These are phyloP conservation scores for Acanthacorydalis orientalis DNA, from an alignment of 2,888 invertebrate genomes.

Conservation along the genomic window DNA sequence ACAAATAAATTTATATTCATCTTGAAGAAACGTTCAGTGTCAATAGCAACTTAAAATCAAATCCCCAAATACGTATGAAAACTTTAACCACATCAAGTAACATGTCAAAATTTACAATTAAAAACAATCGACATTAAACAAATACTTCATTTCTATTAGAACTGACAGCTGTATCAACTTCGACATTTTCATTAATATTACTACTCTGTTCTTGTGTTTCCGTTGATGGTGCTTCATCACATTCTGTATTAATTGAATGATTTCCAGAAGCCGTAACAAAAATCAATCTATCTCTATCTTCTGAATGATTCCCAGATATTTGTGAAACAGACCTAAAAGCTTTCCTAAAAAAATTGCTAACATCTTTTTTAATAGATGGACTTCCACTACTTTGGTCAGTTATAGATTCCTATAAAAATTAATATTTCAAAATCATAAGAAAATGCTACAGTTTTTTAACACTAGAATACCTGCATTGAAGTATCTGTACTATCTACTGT, in stretches of 20 bases:
- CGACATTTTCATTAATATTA: constrained; percentile 5
- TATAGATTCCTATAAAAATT: too few species aligned
- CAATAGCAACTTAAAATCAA: too few species aligned
- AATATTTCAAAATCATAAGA: too few species aligned
- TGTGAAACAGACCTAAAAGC: background rate
- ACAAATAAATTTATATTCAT: too few species aligned
- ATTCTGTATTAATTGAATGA: constrained; percentile 32
- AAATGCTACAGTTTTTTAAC: background rate
- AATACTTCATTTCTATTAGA: constrained; percentile 1
- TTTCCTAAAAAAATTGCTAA: background rate
- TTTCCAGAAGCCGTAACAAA: constrained; percentile 16
- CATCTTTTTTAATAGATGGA: background rate
- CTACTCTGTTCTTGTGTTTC: constrained; percentile 7
- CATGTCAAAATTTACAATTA: too few species aligned
- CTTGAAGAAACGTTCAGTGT: too few species aligned
- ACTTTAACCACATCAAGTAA: too few species aligned
- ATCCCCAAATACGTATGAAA: too few species aligned
- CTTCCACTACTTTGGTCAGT: background rate
- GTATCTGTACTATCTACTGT: background rate
- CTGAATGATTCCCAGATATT: background rate
- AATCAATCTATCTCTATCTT: constrained; percentile 6
- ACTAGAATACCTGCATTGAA: background rate
- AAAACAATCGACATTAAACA: constrained; percentile 2
- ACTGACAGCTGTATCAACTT: background rate
- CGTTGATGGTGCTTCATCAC: constrained; percentile 16